These are phyloP conservation scores for Andrena flavipes DNA, from an alignment of 2,888 invertebrate species.

Conservation along the genomic window DNA sequence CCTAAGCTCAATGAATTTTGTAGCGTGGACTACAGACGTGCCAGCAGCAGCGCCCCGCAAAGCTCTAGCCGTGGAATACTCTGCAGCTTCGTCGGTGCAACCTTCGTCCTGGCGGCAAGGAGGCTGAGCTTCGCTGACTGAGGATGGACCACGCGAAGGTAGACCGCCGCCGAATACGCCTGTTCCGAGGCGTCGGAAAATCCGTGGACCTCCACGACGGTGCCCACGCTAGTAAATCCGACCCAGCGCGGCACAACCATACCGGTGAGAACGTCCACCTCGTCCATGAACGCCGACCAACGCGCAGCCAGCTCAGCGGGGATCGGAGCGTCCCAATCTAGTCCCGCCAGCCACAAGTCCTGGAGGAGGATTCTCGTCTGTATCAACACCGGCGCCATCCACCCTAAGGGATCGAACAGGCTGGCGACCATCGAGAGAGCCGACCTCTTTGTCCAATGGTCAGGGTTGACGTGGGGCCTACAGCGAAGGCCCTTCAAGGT, in stretches of 20 bases:
- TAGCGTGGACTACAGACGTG: not conserved
- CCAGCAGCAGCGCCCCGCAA: conserved; percentile 5
- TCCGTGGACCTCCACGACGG: not conserved
- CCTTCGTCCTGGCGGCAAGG: not conserved
- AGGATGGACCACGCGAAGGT: not conserved
- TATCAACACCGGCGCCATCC: not conserved
- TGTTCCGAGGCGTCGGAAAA: not conserved
- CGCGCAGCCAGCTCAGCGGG: not conserved
- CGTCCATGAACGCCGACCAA: not conserved
- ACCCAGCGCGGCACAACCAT: not conserved
- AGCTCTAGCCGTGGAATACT: conserved; percentile 12
- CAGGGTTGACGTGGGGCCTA: not conserved
- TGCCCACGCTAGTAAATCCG: not conserved
- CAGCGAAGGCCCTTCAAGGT: not conserved
- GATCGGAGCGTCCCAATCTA: not conserved
- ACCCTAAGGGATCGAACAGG: not conserved
- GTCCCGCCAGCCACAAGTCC: not conserved
- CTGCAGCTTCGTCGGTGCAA: conserved; percentile 7
- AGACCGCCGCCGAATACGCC: not conserved
- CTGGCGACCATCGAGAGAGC: not conserved
- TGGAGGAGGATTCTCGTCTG: not conserved
- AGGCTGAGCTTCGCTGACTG: not conserved
- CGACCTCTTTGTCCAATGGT: not conserved
- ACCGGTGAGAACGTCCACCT: not conserved
- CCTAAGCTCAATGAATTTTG: not conserved